Conservation (phyloP, 92 coral and sea anemone genomes). For the Nematostella vectensis region DNA sequence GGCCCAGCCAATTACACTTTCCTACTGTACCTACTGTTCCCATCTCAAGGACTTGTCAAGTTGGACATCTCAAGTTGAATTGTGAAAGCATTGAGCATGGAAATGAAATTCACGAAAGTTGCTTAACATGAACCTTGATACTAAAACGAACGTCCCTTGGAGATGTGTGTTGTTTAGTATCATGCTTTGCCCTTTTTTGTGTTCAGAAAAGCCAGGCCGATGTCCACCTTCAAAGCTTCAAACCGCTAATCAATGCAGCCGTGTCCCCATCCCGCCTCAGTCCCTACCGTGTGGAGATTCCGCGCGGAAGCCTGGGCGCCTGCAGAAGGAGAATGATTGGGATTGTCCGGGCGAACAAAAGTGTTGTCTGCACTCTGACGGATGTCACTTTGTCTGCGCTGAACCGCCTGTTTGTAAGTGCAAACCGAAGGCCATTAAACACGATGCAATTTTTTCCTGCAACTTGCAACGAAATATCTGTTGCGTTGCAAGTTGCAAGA, state of each 20-base stretch:
- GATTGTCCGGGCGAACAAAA: slow-evolving; percentile 50
- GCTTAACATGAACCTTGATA: too few species aligned
- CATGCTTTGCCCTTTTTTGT: not conserved
- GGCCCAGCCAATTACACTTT: too few species aligned
- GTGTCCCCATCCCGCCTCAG: not conserved
- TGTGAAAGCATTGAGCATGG: too few species aligned
- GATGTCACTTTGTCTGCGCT: slow-evolving; percentile 22
- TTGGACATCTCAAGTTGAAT: too few species aligned
- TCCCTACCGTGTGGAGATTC: slow-evolving; percentile 37
- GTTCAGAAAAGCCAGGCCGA: slow-evolving; percentile 15
- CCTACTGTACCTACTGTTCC: too few species aligned
- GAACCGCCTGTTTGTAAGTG: slow-evolving; percentile 19
- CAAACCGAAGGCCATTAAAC: too few species aligned
- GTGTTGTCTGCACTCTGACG: slow-evolving; percentile 29
- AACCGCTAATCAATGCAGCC: not conserved
- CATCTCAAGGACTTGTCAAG: too few species aligned
- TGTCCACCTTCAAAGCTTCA: slow-evolving; percentile 1
- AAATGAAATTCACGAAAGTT: too few species aligned
- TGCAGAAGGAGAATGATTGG: slow-evolving; percentile 32
- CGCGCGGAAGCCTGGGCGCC: not conserved
- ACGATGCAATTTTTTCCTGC: too few species aligned
- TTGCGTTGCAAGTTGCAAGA: too few species aligned
- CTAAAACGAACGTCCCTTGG: too few species aligned
- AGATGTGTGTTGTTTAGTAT: too few species aligned
- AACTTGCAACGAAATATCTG: not conserved